Evolutionary conservation across 1,140 invertebrate species (phyloP).

Genomic region (Heterodera carotae): DNA sequence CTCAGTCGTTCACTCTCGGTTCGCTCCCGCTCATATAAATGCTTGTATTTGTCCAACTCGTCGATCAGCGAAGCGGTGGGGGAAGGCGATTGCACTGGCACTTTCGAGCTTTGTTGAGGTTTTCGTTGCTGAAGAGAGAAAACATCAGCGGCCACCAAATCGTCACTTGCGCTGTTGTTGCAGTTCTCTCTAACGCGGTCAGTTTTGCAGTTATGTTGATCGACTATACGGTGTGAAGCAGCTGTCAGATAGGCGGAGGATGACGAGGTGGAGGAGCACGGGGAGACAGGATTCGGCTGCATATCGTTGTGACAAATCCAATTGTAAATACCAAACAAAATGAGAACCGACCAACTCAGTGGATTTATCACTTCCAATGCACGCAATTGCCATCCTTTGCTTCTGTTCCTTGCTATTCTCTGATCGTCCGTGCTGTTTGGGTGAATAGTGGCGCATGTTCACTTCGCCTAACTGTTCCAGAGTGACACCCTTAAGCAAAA

Average conservation of each 20-base stretch:
- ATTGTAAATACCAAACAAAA: neutral
- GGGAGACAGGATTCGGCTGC: neutral
- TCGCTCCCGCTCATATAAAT: constrained; percentile 42
- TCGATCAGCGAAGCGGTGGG: constrained; percentile 5
- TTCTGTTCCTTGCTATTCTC: neutral
- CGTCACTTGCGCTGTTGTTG: neutral
- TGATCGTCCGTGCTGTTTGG: constrained; percentile 2
- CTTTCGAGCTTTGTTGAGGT: neutral
- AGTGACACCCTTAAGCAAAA: constrained; percentile 46
- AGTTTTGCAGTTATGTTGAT: neutral
- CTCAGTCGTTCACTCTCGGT: constrained; percentile 45
- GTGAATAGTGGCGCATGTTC: constrained; percentile 4
- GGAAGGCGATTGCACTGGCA: neutral
- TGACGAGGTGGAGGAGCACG: neutral
- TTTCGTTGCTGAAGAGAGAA: too few species aligned
- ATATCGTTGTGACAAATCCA: neutral
- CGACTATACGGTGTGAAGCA: neutral
- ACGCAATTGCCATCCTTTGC: constrained; percentile 1
- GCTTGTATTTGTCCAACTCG: constrained; percentile 38
- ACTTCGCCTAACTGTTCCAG: constrained; percentile 38
- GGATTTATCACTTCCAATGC: too few species aligned
- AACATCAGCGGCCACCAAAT: too few species aligned
- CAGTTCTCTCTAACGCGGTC: neutral
- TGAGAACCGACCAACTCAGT: neutral
- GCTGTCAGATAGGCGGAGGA: constrained; percentile 10